Percentiles rank a stretch among this genome's conserved stretches.
phyloP scores from a whole-genome alignment of 2,797 vertebrate genomes.

The Sebastes paucispinis region DNA sequence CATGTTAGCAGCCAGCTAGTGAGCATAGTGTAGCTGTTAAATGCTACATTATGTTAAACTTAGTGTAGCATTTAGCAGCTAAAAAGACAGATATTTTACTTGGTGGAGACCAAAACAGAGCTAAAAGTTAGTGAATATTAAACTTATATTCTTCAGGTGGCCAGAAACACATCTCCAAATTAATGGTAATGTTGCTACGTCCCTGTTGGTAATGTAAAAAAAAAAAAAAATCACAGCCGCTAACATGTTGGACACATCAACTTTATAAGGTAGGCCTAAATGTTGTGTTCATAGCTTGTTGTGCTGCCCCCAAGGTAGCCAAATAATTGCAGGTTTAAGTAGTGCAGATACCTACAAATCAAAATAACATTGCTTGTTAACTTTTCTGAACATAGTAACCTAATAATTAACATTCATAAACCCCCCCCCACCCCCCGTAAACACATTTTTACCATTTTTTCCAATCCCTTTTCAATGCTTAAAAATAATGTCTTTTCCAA shows the following conservation, averaged over 20 bases:
- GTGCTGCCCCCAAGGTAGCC: no score
- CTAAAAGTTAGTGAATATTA: no score
- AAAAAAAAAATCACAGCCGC: no score
- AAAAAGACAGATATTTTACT: not conserved
- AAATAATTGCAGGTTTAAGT: not conserved
- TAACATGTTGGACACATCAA: not conserved
- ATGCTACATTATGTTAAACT: not conserved
- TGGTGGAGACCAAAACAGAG: not conserved
- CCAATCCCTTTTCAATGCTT: not conserved
- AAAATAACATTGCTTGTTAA: not conserved
- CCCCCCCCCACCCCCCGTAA: no score
- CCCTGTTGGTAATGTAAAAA: not conserved
- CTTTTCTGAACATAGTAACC: not conserved
- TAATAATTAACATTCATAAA: not conserved
- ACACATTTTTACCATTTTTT: not conserved
- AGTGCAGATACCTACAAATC: not conserved
- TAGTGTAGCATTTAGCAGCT: not conserved
- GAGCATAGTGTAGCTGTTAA: not conserved
- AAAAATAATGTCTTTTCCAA: not conserved
- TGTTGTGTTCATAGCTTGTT: not conserved
- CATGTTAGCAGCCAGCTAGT: not conserved
- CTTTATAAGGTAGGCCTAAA: not conserved
- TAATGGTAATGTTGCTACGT: not conserved
- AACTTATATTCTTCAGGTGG: not conserved
- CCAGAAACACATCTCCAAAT: not conserved